These are phyloP conservation scores for Sebastes glaucus DNA, from an alignment of 2,797 vertebrate species.

Conservation along the genomic window DNA sequence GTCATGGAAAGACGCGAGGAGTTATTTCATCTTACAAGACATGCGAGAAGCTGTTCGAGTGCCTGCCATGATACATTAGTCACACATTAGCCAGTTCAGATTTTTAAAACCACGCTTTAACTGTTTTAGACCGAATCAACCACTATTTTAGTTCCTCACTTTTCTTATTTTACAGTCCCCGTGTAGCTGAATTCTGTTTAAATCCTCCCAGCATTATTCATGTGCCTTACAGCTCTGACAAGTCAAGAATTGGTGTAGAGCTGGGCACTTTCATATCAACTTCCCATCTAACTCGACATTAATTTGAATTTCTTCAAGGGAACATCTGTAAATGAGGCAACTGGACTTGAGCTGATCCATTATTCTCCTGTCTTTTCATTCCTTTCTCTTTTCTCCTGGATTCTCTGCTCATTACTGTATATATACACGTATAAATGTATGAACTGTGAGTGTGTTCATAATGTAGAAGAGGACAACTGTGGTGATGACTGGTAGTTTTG, in stretches of 20 bases:
- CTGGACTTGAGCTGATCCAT: background rate
- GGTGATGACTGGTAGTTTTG: background rate
- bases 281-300: background rate
- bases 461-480: background rate
- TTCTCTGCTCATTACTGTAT: background rate
- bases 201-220: background rate
- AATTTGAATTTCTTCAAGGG: background rate
- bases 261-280: background rate
- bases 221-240: slow-evolving; percentile 31
- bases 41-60: background rate
- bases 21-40: background rate
- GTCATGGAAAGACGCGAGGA: background rate
- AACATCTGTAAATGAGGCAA: background rate
- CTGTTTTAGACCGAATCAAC: background rate
- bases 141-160: too few species aligned
- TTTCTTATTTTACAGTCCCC: background rate
- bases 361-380: background rate
- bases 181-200: background rate
- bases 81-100: slow-evolving; percentile 1
- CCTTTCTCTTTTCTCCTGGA: background rate
- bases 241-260: background rate
- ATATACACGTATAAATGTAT: slow-evolving; percentile 1
- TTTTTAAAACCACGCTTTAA: background rate
- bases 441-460: slow-evolving; percentile 8
- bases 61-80: background rate